Percentiles rank a stretch among this genome's conserved stretches.
These are phyloP conservation scores for Struthidea cinerea DNA, from an alignment of 2,113 vertebrate genomes.

Conservation along the genomic window DNA sequence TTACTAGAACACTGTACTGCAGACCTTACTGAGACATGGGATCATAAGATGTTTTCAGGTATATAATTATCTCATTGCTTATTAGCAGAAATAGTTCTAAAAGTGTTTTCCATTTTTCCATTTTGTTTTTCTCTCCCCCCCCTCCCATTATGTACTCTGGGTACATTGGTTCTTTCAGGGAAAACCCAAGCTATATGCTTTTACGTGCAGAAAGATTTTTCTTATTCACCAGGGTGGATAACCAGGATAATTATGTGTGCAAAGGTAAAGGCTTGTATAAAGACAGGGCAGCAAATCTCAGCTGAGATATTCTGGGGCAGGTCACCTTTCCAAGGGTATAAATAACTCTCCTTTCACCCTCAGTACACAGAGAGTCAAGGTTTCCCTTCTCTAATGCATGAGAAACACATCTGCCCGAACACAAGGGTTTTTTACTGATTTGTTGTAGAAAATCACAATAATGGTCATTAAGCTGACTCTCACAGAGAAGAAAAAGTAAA, in stretches of 20 bases:
- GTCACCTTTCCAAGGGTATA: not conserved
- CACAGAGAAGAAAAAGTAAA: not conserved
- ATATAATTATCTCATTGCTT: not conserved
- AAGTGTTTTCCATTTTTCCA: not conserved
- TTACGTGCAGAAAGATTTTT: not conserved
- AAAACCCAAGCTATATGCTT: not conserved
- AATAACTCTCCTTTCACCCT: not conserved
- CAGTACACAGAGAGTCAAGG: not conserved
- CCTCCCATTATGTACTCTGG: not conserved
- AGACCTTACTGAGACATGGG: not conserved
- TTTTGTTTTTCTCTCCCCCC: accelerated
- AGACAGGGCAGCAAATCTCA: not conserved
- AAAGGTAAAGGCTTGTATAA: not conserved
- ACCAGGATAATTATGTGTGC: not conserved
- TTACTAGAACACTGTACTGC: not conserved
- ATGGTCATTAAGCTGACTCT: not conserved
- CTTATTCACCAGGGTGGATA: not conserved
- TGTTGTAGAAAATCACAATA: not conserved
- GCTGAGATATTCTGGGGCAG: not conserved
- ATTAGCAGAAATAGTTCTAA: not conserved
- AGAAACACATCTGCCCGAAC: not conserved
- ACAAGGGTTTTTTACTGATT: not conserved
- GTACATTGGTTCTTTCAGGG: not conserved
- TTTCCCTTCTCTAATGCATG: not conserved
- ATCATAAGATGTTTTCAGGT: not conserved